phyloP scores from a whole-genome alignment of 2,888 invertebrate species.

The Meta bourneti region DNA sequence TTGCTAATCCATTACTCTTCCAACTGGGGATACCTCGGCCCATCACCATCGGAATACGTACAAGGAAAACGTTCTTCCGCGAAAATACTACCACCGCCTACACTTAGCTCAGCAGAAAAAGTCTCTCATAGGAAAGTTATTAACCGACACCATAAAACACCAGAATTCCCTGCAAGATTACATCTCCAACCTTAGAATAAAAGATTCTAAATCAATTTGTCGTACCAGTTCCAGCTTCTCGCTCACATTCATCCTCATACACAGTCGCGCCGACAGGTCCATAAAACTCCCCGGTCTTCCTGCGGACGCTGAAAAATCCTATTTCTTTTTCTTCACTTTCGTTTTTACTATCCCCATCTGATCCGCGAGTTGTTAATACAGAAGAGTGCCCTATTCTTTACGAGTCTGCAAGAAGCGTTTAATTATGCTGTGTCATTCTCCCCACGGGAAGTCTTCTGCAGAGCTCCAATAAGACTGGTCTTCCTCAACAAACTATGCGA shows the following conservation, averaged over 20 bases:
- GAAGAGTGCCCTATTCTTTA: neutral
- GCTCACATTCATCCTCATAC: constrained; percentile 3
- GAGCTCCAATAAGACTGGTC: neutral
- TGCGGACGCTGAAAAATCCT: neutral
- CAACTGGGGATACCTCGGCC: too few species aligned
- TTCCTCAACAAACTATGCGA: constrained; percentile 42
- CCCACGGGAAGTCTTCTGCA: neutral
- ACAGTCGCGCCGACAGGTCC: neutral
- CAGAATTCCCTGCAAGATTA: neutral
- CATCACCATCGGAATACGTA: too few species aligned
- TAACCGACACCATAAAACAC: neutral
- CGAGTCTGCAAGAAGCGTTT: constrained; percentile 18
- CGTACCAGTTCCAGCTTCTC: neutral
- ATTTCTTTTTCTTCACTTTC: neutral
- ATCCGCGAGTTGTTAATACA: neutral
- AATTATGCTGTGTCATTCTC: constrained; percentile 19
- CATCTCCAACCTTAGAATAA: neutral
- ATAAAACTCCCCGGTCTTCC: constrained; percentile 8
- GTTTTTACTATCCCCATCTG: neutral
- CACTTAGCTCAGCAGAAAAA: too few species aligned
- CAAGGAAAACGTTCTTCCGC: too few species aligned
- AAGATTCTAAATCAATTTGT: neutral
- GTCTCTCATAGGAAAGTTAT: neutral
- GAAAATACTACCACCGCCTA: too few species aligned
- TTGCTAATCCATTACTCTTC: too few species aligned